Evolutionary conservation across 2,113 vertebrate genomes (phyloP).

Genomic region (Eublepharis macularius): DNA sequence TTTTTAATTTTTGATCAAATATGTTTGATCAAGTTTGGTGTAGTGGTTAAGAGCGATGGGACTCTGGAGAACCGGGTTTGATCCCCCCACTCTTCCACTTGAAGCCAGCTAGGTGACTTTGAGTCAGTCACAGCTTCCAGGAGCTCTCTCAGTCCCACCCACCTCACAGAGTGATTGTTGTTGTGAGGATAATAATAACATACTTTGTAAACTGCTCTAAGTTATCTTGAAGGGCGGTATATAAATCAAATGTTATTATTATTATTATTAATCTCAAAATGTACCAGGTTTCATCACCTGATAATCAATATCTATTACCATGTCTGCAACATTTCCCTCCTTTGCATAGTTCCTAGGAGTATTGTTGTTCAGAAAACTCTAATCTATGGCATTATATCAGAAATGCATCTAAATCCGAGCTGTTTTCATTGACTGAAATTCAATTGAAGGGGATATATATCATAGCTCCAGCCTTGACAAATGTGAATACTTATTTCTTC

Average conservation of each 20-base stretch:
- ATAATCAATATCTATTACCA: background rate
- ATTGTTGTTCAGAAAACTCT: background rate
- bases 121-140: too few relatives aligned
- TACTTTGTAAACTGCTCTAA: too few relatives aligned
- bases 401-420: background rate
- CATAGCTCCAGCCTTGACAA: conserved; percentile 1
- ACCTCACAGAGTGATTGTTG: too few relatives aligned
- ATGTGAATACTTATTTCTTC: conserved; percentile 16
- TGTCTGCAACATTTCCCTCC: background rate
- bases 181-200: too few relatives aligned
- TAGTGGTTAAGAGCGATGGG: too few relatives aligned
- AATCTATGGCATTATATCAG: conserved; percentile 5
- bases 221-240: too few relatives aligned
- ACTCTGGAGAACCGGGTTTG: too few relatives aligned
- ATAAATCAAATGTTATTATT: too few relatives aligned
- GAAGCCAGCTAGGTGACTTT: too few relatives aligned
- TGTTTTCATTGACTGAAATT: conserved; percentile 21
- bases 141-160: too few relatives aligned
- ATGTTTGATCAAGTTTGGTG: too few relatives aligned
- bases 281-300: background rate
- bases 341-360: background rate
- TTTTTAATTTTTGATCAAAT: background rate
- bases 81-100: too few relatives aligned
- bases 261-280: background rate
- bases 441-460: conserved; percentile 13